phyloP scores from a whole-genome alignment of 2,888 invertebrate genomes.

The Ophioninae sp. region DNA sequence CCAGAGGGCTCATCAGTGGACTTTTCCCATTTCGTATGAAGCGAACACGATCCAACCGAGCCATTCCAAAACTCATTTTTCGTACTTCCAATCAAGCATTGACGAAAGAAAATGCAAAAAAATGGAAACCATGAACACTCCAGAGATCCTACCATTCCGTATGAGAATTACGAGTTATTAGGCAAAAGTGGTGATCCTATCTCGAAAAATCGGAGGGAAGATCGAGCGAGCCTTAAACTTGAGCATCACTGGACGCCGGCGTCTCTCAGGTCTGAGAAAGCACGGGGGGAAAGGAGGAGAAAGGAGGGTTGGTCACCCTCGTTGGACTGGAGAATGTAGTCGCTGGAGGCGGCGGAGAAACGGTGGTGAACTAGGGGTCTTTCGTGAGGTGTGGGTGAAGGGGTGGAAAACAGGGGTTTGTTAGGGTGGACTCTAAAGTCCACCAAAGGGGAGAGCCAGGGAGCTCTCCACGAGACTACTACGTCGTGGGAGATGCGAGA shows the following conservation, averaged over 20 bases:
- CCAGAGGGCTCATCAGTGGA: no score
- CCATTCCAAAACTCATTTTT: no score
- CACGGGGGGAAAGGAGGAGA: conserved; percentile 64
- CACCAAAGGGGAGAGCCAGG: conserved; percentile 73
- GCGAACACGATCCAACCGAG: no score
- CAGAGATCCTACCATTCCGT: not conserved
- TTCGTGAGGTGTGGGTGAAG: conserved; percentile 67
- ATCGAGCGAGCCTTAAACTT: conserved; percentile 66
- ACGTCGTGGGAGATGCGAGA: conserved; percentile 61
- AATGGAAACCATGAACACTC: no score
- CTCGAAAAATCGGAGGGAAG: not conserved
- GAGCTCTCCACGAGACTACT: conserved; percentile 36
- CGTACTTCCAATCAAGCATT: no score
- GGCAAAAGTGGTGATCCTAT: not conserved
- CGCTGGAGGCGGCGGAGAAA: conserved; percentile 78
- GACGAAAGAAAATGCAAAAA: no score
- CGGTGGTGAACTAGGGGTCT: conserved; percentile 70
- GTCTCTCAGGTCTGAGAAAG: conserved; percentile 53
- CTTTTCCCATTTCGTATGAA: no score
- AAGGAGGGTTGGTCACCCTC: conserved; percentile 78
- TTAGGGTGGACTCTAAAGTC: conserved; percentile 79
- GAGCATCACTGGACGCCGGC: conserved; percentile 78
- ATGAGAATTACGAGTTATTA: not conserved
- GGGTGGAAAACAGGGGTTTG: conserved; percentile 71
- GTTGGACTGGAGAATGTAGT: conserved; percentile 79